phyloP scores from a whole-genome alignment of 2,888 invertebrate species.

The Thecocarcelia acutangulata region DNA sequence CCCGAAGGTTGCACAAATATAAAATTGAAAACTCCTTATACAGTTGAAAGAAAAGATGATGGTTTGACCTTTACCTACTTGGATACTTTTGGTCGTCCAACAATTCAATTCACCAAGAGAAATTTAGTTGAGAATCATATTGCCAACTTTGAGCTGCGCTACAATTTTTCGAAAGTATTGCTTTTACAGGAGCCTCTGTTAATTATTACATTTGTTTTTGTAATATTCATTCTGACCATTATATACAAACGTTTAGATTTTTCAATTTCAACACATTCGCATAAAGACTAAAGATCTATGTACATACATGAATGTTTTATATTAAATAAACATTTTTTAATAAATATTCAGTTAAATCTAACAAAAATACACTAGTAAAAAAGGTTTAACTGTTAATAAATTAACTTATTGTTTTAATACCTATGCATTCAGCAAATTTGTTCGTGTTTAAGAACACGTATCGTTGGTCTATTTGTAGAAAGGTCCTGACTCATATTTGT shows the following conservation, averaged over 20 bases:
- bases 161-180: slow-evolving; percentile 91
- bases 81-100: slow-evolving; percentile 96
- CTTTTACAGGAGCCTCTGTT: slow-evolving; percentile 97
- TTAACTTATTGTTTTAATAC: background rate
- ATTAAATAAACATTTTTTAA: background rate
- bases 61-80: slow-evolving; percentile 94
- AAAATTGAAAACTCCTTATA: slow-evolving; percentile 90
- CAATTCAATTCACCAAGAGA: slow-evolving; percentile 89
- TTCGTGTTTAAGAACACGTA: background rate
- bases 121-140: slow-evolving; percentile 98
- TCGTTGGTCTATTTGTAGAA: no score
- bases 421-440: background rate
- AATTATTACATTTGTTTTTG: slow-evolving; percentile 92
- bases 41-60: slow-evolving; percentile 88
- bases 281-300: slow-evolving; percentile 81
- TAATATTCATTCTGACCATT: slow-evolving; percentile 94
- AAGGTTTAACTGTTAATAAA: no score
- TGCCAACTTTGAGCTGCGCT: slow-evolving; percentile 94
- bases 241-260: slow-evolving; percentile 97
- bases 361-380: no score
- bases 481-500: no score
- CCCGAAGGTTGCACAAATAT: slow-evolving; percentile 96
- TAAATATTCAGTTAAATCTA: slow-evolving; percentile 14
- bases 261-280: slow-evolving; percentile 87
- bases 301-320: background rate